These are phyloP conservation scores for Podarcis siculus DNA, from an alignment of 2,797 vertebrate genomes.

Conservation along the genomic window DNA sequence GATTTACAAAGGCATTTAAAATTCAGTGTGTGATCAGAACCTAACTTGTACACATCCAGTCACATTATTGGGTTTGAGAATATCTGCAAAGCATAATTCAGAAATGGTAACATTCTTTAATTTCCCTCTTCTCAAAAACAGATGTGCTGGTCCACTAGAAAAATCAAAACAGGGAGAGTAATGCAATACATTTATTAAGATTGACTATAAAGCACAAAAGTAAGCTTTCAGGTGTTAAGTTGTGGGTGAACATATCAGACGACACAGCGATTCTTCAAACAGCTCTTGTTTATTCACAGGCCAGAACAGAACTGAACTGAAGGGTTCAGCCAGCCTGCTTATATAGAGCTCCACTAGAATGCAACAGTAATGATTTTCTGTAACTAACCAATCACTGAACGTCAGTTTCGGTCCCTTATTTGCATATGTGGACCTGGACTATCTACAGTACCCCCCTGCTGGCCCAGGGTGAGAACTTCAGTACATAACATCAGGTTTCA, in stretches of 20 bases:
- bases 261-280: too few species aligned
- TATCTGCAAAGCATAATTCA: neutral
- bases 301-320: too few species aligned
- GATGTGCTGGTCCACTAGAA: neutral
- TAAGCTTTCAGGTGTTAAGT: neutral
- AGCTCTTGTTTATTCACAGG: too few species aligned
- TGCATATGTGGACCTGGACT: too few species aligned
- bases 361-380: too few species aligned
- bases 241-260: too few species aligned
- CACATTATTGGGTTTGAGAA: neutral
- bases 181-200: neutral
- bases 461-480: too few species aligned
- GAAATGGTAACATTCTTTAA: neutral
- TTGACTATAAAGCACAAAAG: neutral
- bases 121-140: neutral
- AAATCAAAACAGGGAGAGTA: neutral
- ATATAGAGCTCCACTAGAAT: too few species aligned
- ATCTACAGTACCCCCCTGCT: too few species aligned
- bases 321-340: too few species aligned
- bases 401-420: too few species aligned
- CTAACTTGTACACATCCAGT: neutral
- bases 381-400: too few species aligned
- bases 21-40: neutral
- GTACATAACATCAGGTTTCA: neutral
- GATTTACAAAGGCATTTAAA: conserved; percentile 7